Conservation (phyloP, 2,113 vertebrate genomes). For the Dasyurus viverrinus region DNA sequence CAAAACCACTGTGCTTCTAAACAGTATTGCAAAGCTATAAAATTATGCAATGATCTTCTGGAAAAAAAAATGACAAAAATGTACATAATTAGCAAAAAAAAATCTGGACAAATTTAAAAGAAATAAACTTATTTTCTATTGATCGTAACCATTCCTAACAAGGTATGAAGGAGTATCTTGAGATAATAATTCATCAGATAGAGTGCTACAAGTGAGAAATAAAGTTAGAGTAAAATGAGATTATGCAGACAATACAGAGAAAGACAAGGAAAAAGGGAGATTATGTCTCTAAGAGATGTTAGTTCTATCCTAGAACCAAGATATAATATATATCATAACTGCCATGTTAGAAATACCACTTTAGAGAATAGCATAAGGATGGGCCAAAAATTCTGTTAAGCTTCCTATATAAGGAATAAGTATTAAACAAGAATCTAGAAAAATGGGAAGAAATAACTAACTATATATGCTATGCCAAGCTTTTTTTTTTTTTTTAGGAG, state of each 20-base stretch:
- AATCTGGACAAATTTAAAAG: neutral
- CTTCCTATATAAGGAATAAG: slow-evolving; percentile 14
- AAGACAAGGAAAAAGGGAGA: slow-evolving; percentile 44
- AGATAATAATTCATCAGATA: neutral
- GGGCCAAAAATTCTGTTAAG: neutral
- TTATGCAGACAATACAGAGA: slow-evolving; percentile 24
- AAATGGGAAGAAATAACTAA: neutral
- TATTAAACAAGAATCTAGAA: neutral
- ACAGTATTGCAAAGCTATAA: slow-evolving; percentile 59
- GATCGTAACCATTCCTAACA: slow-evolving; percentile 17
- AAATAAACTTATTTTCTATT: slow-evolving; percentile 23
- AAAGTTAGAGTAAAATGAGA: neutral
- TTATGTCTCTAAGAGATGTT: slow-evolving; percentile 13
- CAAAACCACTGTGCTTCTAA: slow-evolving; percentile 54
- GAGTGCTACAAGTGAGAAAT: neutral
- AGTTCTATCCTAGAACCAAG: neutral
- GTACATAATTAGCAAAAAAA: slow-evolving; percentile 46
- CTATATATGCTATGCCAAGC: neutral
- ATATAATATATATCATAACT: neutral
- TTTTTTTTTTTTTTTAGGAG: neutral
- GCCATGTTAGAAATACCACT: neutral
- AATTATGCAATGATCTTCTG: slow-evolving; percentile 36
- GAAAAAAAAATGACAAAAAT: slow-evolving; percentile 27
- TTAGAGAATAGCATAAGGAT: neutral
- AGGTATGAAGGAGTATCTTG: neutral